Conservation (phyloP, 2,797 vertebrate genomes). For the Mormyrops attenuatus region DNA sequence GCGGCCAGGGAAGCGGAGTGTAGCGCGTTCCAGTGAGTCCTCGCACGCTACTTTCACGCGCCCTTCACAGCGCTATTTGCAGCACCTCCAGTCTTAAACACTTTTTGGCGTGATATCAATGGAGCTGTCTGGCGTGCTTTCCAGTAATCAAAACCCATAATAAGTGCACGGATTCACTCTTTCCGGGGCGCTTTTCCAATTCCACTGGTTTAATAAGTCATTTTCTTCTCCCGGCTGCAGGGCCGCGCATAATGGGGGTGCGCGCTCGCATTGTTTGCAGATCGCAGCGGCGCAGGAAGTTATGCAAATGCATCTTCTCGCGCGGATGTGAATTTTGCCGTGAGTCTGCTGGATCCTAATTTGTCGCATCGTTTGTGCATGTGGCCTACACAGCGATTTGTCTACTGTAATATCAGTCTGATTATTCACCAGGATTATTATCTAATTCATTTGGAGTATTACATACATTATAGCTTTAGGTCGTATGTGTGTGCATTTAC, state of each 20-base stretch:
- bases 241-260: background rate
- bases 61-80: background rate
- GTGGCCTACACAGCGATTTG: conserved; percentile 23
- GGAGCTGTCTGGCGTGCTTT: background rate
- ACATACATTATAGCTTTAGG: background rate
- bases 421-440: conserved; percentile 39
- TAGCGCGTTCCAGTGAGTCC: background rate
- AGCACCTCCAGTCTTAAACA: background rate
- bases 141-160: background rate
- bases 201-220: background rate
- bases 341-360: conserved; percentile 4
- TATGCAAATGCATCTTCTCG: conserved; percentile 10
- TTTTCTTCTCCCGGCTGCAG: background rate
- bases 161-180: background rate
- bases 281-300: background rate
- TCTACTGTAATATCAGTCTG: conserved; percentile 29
- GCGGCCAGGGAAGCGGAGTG: background rate
- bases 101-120: conserved; percentile 11
- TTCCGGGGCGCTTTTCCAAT: background rate
- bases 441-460: conserved; percentile 27
- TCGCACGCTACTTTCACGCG: background rate
- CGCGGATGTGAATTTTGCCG: background rate
- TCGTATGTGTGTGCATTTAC: background rate
- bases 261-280: background rate
- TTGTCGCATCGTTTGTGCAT: conserved; percentile 22